phyloP scores from a whole-genome alignment of 2,797 vertebrate species.

The Masticophis lateralis region DNA sequence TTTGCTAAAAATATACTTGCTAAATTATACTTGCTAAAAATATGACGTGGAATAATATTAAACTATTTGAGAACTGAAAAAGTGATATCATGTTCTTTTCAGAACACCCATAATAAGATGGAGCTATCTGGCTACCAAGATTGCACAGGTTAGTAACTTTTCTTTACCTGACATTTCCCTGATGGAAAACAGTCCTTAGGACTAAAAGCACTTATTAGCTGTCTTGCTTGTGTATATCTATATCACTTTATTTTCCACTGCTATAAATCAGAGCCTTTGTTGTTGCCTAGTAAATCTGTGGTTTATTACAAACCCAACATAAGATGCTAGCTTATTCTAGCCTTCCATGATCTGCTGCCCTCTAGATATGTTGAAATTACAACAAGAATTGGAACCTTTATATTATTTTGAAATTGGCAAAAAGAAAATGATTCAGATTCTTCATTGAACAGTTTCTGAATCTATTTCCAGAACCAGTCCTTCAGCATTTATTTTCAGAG shows the following conservation, averaged over 20 bases:
- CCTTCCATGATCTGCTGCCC: background rate
- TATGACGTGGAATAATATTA: background rate
- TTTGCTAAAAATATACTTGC: background rate
- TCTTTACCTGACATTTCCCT: background rate
- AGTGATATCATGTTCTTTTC: conserved; percentile 33
- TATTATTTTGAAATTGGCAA: background rate
- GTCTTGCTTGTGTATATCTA: background rate
- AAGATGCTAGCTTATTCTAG: background rate
- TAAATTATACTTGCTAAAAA: background rate
- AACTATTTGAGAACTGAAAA: background rate
- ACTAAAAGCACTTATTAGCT: background rate
- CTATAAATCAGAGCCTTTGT: background rate
- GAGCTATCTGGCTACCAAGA: conserved; percentile 90
- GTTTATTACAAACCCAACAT: background rate
- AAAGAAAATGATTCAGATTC: background rate
- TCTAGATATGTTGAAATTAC: background rate
- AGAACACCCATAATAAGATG: conserved; percentile 89
- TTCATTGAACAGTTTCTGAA: background rate
- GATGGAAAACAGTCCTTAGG: background rate
- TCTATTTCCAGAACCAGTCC: background rate
- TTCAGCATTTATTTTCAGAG: background rate
- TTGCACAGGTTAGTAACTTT: conserved; percentile 82
- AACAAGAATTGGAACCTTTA: background rate
- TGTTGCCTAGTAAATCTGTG: background rate
- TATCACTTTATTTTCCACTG: background rate